Conservation (phyloP, 2,888 invertebrate species). For the Helobdella robusta region DNA sequence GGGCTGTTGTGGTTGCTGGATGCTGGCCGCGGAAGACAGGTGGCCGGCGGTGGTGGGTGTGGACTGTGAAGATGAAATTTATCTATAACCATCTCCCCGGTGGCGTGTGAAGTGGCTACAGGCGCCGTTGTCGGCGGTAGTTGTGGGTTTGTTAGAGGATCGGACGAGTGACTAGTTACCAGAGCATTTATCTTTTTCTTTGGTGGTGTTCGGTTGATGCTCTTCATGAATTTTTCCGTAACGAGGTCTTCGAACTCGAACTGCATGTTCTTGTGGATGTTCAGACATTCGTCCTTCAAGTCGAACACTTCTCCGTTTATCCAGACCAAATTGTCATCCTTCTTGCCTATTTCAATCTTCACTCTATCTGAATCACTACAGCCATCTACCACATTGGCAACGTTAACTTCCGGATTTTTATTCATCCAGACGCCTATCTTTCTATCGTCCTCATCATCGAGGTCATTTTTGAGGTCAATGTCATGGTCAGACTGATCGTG, state of each 20-base stretch:
- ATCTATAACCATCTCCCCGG: too few species aligned
- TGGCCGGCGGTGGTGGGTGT: too few species aligned
- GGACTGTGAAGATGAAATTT: too few species aligned
- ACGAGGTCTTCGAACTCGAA: constrained; percentile 43
- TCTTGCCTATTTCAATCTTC: too few species aligned
- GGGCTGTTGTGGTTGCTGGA: background rate
- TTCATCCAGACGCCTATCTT: background rate
- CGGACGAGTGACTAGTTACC: constrained; percentile 23
- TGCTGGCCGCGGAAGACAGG: background rate
- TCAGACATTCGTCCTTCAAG: constrained; percentile 36
- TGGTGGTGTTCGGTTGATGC: too few species aligned
- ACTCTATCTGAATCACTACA: too few species aligned
- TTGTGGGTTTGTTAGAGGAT: too few species aligned
- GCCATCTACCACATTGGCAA: too few species aligned
- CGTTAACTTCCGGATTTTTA: too few species aligned
- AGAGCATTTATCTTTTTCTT: too few species aligned
- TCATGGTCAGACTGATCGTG: background rate
- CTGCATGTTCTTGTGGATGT: constrained; percentile 46
- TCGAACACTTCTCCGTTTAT: constrained; percentile 44
- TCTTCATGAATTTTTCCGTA: constrained; percentile 29
- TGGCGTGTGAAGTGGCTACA: background rate
- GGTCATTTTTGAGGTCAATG: background rate
- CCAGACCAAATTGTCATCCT: too few species aligned
- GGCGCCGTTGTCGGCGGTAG: too few species aligned
- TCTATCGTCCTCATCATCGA: background rate